Evolutionary conservation across 2,888 invertebrate species (phyloP).

Genomic region (Molorchus minor): DNA sequence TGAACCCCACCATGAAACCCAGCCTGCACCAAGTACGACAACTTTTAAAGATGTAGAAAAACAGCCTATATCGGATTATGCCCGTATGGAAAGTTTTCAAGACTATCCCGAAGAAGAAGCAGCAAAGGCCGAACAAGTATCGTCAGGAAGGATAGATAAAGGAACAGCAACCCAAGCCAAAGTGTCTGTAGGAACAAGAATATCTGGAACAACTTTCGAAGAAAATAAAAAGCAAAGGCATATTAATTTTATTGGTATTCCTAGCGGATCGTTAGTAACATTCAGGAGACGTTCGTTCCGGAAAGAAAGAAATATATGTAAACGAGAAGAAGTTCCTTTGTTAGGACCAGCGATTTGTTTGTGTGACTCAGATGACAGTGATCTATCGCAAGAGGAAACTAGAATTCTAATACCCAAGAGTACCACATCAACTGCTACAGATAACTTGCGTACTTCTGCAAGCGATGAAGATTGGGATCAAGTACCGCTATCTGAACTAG

Average conservation of each 20-base stretch:
- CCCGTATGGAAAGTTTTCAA: conserved; percentile 55
- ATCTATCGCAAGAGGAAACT: not conserved
- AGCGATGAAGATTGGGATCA: not conserved
- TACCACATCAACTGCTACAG: conserved; percentile 34
- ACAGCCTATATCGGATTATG: conserved; percentile 56
- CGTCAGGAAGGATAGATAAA: conserved; percentile 13
- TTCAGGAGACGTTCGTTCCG: not conserved
- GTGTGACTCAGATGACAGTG: conserved; percentile 27
- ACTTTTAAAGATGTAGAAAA: conserved; percentile 56
- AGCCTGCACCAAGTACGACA: not conserved
- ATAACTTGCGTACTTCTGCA: not conserved
- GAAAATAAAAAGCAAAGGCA: conserved; percentile 11
- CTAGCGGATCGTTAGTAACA: conserved; percentile 6
- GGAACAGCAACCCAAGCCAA: conserved; percentile 5
- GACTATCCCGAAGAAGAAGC: conserved; percentile 21
- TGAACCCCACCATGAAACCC: conserved; percentile 41
- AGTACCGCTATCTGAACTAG: not conserved
- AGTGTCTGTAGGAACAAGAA: conserved; percentile 20
- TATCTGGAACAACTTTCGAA: conserved; percentile 15
- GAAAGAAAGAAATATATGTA: conserved; percentile 6
- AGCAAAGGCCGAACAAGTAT: not conserved
- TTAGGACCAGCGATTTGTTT: conserved; percentile 12
- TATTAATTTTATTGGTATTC: conserved; percentile 34
- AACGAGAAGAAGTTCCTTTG: conserved; percentile 11
- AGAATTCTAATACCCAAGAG: conserved; percentile 26